These are phyloP conservation scores for Zapornia atra DNA, from an alignment of 2,113 vertebrate genomes.

Conservation along the genomic window DNA sequence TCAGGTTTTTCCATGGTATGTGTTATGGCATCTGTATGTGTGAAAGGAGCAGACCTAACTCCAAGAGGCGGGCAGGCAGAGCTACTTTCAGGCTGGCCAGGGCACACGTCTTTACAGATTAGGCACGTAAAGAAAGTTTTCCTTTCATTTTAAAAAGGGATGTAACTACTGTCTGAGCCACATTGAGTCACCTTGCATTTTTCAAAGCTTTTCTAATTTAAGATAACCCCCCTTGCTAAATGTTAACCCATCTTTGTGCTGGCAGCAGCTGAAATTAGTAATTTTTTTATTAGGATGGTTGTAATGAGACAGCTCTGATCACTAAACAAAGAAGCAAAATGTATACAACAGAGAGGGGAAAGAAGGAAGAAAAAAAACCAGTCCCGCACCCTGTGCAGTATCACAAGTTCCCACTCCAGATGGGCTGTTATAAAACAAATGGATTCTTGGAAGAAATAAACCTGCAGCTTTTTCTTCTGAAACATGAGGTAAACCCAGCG, in stretches of 20 bases:
- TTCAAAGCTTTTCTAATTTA: not conserved
- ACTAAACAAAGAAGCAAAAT: not conserved
- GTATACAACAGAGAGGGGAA: not conserved
- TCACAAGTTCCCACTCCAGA: not conserved
- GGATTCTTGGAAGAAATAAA: not conserved
- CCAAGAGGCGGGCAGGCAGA: not conserved
- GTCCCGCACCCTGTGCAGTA: not conserved
- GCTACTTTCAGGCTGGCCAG: not conserved
- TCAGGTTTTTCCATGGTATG: not conserved
- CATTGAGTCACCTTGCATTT: not conserved
- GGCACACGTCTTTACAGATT: not conserved
- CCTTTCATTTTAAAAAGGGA: not conserved
- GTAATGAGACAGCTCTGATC: not conserved
- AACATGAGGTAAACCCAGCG: not conserved
- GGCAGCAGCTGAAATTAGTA: not conserved
- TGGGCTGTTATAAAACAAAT: not conserved
- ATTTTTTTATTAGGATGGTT: not conserved
- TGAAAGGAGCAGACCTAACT: not conserved
- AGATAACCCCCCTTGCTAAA: not conserved
- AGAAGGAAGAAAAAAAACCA: no score
- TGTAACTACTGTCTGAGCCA: not conserved
- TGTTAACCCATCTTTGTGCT: not conserved
- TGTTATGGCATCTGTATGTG: accelerated
- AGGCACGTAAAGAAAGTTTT: not conserved
- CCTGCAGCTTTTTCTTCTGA: not conserved